phyloP scores from a whole-genome alignment of 2,797 vertebrate species.

The Coregonus ussuriensis region DNA sequence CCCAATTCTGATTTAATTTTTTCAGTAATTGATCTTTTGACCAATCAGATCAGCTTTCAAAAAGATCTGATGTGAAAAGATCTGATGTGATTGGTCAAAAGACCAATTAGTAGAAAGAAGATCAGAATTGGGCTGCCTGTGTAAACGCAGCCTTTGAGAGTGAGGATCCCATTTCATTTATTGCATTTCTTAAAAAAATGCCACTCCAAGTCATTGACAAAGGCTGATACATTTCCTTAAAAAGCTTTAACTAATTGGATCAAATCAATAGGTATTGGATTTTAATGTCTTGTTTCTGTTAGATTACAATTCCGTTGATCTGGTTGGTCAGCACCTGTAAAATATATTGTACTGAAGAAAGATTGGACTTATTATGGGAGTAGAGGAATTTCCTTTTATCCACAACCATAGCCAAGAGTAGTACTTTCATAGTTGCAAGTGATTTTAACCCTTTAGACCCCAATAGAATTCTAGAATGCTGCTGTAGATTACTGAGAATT shows the following conservation, averaged over 20 bases:
- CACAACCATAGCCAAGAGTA: not conserved
- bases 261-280: slow-evolving; percentile 64
- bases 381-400: not conserved
- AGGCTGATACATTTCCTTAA: slow-evolving; percentile 1
- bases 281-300: slow-evolving; percentile 64
- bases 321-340: slow-evolving; percentile 56
- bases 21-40: too few relatives aligned
- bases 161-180: slow-evolving; percentile 27
- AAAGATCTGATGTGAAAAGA: too few relatives aligned
- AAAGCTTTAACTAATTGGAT: slow-evolving; percentile 51
- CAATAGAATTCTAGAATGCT: too few relatives aligned
- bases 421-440: not conserved
- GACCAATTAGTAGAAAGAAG: too few relatives aligned
- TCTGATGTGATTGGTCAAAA: too few relatives aligned
- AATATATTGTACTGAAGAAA: slow-evolving; percentile 33
- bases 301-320: slow-evolving; percentile 59
- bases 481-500: too few relatives aligned
- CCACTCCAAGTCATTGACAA: slow-evolving; percentile 15
- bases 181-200: slow-evolving; percentile 25
- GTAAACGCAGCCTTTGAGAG: slow-evolving; percentile 26
- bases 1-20: too few relatives aligned
- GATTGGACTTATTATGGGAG: not conserved
- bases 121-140: too few relatives aligned
- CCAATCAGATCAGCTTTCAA: too few relatives aligned
- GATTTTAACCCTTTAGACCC: not conserved